Evolutionary conservation across 2,113 vertebrate genomes (phyloP), one percentile per base, ranked within the genome.

Genomic region (Mugil cephalus): DNA sequence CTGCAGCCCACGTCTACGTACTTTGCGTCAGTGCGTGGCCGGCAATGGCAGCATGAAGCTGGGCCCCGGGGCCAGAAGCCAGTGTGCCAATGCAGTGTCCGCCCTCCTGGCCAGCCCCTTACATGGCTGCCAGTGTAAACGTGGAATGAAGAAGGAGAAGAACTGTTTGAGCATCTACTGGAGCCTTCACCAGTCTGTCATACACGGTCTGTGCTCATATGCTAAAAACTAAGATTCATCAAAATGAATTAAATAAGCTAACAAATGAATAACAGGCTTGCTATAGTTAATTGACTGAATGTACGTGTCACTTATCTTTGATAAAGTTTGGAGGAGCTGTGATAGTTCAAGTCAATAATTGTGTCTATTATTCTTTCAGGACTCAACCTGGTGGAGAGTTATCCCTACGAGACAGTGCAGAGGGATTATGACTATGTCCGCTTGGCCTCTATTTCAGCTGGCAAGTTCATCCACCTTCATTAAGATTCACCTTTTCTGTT

Each of bases 141-240:
- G 97, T 1, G 97, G 96, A 73, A 97, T 97, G 96, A 98, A 97
- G 69, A 96, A 93, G 79, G 97, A 98, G 84, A 98, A 98, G 83
- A 96, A 96, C 88, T 98, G 97, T 69, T 80, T 98, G 10, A 96
- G 96, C 0, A 96, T 98, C 91, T 98, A 97, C 91, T 98, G 96
- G 96, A 97, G 96, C 88, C 95, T 98, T 62, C 96, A 96, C 76
- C 96, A 97, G 87, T 96, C 96, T 0, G 75, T 96, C 70, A 93
- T 96, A 69, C 96, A 97, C 75, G 96, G 96, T 96, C 46, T 82
- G 90, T 34, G n/a, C 2, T 59, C 11, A 36, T 10, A 17, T 10
- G 6, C 35, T 17, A 15, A 59, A 4, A 50, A 14, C 6, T 17
- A 6, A 1, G 2, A 43, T 47, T 53, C 15, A 15, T 53, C 43